phyloP scores from a whole-genome alignment of 2,113 vertebrate species.

The Hiodon tergisus region DNA sequence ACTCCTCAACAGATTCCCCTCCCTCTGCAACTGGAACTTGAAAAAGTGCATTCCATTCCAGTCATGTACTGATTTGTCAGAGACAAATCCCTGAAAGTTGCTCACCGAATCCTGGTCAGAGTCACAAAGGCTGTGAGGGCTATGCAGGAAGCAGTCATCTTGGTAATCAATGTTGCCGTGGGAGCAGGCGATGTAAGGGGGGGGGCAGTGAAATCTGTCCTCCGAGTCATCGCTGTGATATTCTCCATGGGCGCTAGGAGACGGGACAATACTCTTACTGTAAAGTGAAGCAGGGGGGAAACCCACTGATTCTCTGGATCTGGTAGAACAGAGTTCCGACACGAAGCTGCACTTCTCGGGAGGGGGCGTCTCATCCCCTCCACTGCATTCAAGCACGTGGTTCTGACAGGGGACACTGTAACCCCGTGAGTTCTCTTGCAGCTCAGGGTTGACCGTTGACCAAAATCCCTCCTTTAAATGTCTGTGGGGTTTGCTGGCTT shows the following conservation, averaged over 20 bases:
- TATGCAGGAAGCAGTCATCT: constrained; percentile 16
- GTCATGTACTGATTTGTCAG: constrained; percentile 25
- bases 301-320: background rate
- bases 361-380: background rate
- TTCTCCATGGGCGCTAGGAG: constrained; percentile 14
- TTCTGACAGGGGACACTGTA: constrained; percentile 14
- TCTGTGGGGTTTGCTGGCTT: constrained; percentile 31
- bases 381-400: background rate
- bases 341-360: constrained; percentile 1
- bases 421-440: background rate
- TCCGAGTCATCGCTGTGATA: constrained; percentile 41
- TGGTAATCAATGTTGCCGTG: constrained; percentile 23
- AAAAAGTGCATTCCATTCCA: constrained; percentile 58
- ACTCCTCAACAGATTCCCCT: constrained; percentile 52
- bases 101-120: background rate
- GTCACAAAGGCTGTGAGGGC: background rate
- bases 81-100: background rate
- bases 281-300: constrained; percentile 5
- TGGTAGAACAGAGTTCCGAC: background rate
- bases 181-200: constrained; percentile 28
- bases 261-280: background rate
- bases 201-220: constrained; percentile 44
- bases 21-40: constrained; percentile 66
- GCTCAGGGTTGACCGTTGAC: constrained; percentile 7
- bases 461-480: background rate